Evolutionary conservation across 2,797 vertebrate genomes (phyloP), one percentile per base, ranked within the genome.

Genomic region (Ataeniobius toweri): DNA sequence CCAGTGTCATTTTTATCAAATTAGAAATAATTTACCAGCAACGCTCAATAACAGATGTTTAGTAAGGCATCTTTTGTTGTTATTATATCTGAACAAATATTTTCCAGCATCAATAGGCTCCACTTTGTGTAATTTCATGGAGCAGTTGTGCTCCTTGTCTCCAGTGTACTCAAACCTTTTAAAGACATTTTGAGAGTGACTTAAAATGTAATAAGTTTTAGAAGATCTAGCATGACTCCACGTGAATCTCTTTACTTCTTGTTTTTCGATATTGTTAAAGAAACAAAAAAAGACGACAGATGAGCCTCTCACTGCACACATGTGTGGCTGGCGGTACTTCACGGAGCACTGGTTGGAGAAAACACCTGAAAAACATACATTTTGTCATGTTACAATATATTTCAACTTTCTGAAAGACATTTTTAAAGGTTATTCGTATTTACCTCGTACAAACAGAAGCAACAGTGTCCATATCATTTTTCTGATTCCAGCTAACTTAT

Each of bases 21-120:
- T 9, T 44, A 71, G 22, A 56, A 8, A 96, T 96, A 63, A 84
- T 88, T 79, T 26, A 96, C 0, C 0, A 96, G 90, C 0, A 92
- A 95, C 72, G 1, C 24, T 72, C 44, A 86, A 26, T 0, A 0
- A 24, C 28, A n/a, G 22, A 36, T 1, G 8, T 26, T 58, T 55
- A 39, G 24, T 20, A 18, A 0, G 10, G 20, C 71, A 72, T 39
- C 2, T 8, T n/a, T 41, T 44, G 10, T 1, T 10, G 41, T 46
- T 10, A 31, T 56, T 44, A 14, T 26, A 56, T 31, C 6, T 73
- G 53, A 73, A 36, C 26, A 44, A 58, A 18, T 59, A 73, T 44
- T 9, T 73, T 26, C 53, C 72, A n/a, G 44, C 58, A 75, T 75
- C 28, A 28, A 0, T 36, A 8, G 48, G 50, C 14, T 78, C 39